These are phyloP conservation scores for Icerya purchasi DNA, from an alignment of 2,888 invertebrate species.

Conservation along the genomic window DNA sequence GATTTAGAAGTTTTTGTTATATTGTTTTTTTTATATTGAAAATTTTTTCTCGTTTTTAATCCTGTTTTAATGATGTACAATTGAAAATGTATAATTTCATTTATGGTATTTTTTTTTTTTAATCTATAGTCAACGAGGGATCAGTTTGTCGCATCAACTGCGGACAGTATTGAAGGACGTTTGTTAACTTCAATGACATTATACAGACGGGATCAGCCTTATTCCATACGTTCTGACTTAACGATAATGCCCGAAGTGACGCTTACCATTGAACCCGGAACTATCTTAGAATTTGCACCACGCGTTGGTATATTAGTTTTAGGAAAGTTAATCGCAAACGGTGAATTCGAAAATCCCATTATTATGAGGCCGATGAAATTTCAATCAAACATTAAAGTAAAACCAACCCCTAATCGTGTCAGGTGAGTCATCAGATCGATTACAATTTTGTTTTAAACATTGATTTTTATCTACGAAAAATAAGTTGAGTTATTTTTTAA, in stretches of 20 bases:
- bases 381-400: neutral
- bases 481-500: too few species aligned
- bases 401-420: constrained; percentile 7
- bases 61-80: too few species aligned
- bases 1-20: too few species aligned
- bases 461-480: too few species aligned
- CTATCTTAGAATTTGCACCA: constrained; percentile 77
- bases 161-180: constrained; percentile 55
- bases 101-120: too few species aligned
- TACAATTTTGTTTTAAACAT: constrained; percentile 7
- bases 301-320: constrained; percentile 89
- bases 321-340: constrained; percentile 65
- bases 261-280: constrained; percentile 68
- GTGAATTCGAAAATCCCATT: constrained; percentile 51
- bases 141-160: too few species aligned
- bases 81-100: too few species aligned
- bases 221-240: constrained; percentile 65
- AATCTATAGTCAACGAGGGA: too few species aligned
- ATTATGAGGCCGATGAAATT: constrained; percentile 40
- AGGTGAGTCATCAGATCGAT: constrained; percentile 5
- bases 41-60: too few species aligned
- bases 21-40: too few species aligned
- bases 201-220: constrained; percentile 42
- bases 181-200: constrained; percentile 43
- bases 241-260: constrained; percentile 90